Base-by-base conservation (phyloP, 53 echinoderm and acorn worm genomes). In the Holothuria leucospilota region DNA sequence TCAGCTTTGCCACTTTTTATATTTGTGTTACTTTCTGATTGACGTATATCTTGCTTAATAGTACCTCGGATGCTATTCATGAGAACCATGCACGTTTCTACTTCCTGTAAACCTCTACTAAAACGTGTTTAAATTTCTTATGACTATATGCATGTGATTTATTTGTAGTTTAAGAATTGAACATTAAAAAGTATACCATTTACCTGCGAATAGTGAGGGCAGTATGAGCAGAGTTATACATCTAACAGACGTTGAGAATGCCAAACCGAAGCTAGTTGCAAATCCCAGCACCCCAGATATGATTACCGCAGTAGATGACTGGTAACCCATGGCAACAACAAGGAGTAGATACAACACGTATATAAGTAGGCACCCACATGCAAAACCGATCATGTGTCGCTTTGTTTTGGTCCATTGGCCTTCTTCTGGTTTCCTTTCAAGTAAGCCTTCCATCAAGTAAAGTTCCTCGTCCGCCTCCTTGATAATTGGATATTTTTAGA, bases 171-270 rank as follows among this genome's bases (percentile, higher is more conserved):
- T 46, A 0, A 46, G 40, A 40, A 46, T 4, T 9, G 46, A 46
- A 46, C 46, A 46, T 9, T 11, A 5, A 2, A 46, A 46, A 5
- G 11, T 46, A 46, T 46, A 13, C 1, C 18, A 65, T 58, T 77
- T 63, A 96, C 96, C 90, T 83, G 96, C 90, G 69, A 96, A 96
- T 46, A 96, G 84, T 40, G 88, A 90, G 2, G 96, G 96, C 25
- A 94, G 67, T 92, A 94, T 96, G n/a, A 96, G 91, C 71, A 93
- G 65, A 49, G 91, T 85, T 28, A 94, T 38, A 68, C 94, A 96
- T 10, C 96, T 91, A 18, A 94, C 40, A 25, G 72, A 29, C 8
- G 30, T 39, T 21, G 91, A 92, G 86, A 96, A 96, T 29, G 96
- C 96, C 84, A 96, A 46, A 9, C 96, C 94, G 40, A 96, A 94